Evolutionary conservation across 2,888 invertebrate species (phyloP).

Genomic region (Drosophila niveifrons): DNA sequence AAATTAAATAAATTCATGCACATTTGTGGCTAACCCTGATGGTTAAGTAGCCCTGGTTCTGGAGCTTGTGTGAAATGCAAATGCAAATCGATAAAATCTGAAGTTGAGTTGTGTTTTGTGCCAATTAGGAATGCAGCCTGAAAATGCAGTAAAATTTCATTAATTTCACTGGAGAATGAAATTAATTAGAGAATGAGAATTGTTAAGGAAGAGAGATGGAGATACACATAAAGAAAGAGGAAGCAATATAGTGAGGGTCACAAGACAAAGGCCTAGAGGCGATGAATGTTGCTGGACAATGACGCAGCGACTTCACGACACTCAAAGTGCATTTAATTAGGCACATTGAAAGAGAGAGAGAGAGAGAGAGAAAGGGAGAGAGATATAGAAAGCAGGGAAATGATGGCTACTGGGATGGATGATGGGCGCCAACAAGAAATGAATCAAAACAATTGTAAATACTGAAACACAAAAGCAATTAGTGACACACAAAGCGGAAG

Average conservation of each 20-base stretch:
- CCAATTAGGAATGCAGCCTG: slow-evolving; percentile 47
- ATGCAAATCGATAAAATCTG: slow-evolving; percentile 39
- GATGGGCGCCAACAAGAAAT: slow-evolving; percentile 63
- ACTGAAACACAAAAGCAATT: slow-evolving; percentile 82
- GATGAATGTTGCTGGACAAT: slow-evolving; percentile 48
- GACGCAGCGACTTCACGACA: slow-evolving; percentile 58
- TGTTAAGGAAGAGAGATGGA: not conserved
- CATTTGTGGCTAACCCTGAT: not conserved
- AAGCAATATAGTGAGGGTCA: slow-evolving; percentile 15
- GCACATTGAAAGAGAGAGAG: slow-evolving; percentile 31
- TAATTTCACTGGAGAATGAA: slow-evolving; percentile 59
- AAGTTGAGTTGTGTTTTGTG: slow-evolving; percentile 28
- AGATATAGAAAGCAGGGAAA: not conserved
- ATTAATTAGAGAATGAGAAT: slow-evolving; percentile 35
- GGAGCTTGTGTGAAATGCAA: not conserved
- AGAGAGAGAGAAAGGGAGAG: not conserved
- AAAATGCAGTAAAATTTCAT: slow-evolving; percentile 62
- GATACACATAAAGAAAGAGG: not conserved
- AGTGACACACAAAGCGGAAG: slow-evolving; percentile 82
- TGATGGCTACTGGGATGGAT: not conserved
- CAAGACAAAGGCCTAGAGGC: slow-evolving; percentile 58
- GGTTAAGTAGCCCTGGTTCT: not conserved
- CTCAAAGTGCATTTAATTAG: slow-evolving; percentile 82
- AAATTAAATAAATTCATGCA: not conserved
- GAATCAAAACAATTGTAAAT: slow-evolving; percentile 83